Conservation (phyloP, 2,113 vertebrate species). For the Ctenomys sociabilis region DNA sequence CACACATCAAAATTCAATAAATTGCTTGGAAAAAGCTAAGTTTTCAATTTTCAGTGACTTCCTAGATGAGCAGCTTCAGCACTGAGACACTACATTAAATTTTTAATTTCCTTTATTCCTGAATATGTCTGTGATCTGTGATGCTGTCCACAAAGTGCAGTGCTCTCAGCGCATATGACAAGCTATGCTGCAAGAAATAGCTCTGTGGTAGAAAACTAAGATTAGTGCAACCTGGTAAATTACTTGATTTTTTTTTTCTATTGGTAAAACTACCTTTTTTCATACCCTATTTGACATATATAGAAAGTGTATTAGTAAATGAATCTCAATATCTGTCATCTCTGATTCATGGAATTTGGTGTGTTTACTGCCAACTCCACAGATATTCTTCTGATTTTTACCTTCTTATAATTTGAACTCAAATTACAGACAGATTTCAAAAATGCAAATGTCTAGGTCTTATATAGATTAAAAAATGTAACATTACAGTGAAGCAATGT, state of each 20-base stretch:
- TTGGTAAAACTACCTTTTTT: background rate
- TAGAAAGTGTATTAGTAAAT: background rate
- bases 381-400: constrained; percentile 29
- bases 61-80: background rate
- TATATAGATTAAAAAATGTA: constrained; percentile 1
- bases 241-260: background rate
- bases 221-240: background rate
- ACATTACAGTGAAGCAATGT: background rate
- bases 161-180: background rate
- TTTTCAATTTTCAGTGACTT: background rate
- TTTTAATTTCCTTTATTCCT: constrained; percentile 33
- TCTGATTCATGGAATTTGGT: constrained; percentile 16
- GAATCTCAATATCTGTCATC: background rate
- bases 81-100: background rate
- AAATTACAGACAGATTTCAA: background rate
- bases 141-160: background rate
- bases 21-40: background rate
- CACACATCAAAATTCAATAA: background rate
- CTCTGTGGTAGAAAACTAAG: constrained; percentile 19
- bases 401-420: background rate
- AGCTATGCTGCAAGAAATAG: constrained; percentile 29
- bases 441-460: background rate
- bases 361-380: background rate
- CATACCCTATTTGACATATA: background rate
- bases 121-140: background rate